Conservation (phyloP, 1,140 invertebrate species). For the Apis dorsata region DNA sequence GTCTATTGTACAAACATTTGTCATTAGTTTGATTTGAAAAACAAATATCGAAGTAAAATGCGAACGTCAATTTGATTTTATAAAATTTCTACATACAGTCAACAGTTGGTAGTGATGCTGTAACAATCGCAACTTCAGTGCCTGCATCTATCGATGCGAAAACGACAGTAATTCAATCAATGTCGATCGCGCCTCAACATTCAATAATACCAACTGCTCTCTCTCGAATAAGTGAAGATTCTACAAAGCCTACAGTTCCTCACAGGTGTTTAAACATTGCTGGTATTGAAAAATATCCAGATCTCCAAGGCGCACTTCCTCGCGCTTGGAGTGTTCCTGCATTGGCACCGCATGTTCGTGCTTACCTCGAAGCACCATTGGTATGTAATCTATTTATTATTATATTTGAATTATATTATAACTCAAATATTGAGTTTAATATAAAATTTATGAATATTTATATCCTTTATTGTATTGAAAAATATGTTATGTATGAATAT, state of each 20-base stretch:
- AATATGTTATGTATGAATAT: background rate
- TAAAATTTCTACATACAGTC: constrained; percentile 53
- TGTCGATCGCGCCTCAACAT: constrained; percentile 64
- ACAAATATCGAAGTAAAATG: background rate
- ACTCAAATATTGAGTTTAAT: too few species aligned
- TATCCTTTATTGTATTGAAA: background rate
- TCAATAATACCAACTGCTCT: constrained; percentile 75
- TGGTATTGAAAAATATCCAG: constrained; percentile 85
- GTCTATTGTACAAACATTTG: background rate
- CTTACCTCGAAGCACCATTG: constrained; percentile 83
- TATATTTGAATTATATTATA: background rate
- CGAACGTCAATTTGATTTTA: background rate
- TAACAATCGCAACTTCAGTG: constrained; percentile 55
- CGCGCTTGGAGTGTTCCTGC: constrained; percentile 89
- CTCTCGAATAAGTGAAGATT: constrained; percentile 83
- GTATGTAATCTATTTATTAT: constrained; percentile 53
- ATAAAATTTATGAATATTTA: background rate
- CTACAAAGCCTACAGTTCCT: constrained; percentile 66
- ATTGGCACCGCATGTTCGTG: constrained; percentile 78
- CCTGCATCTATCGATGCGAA: constrained; percentile 66
- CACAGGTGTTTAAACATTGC: constrained; percentile 84
- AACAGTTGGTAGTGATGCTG: constrained; percentile 66
- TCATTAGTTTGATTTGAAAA: background rate
- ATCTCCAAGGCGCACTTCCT: constrained; percentile 84
- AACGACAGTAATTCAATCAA: constrained; percentile 60